Conservation (phyloP, 2,888 invertebrate species). For the Drosophila diplacantha region DNA sequence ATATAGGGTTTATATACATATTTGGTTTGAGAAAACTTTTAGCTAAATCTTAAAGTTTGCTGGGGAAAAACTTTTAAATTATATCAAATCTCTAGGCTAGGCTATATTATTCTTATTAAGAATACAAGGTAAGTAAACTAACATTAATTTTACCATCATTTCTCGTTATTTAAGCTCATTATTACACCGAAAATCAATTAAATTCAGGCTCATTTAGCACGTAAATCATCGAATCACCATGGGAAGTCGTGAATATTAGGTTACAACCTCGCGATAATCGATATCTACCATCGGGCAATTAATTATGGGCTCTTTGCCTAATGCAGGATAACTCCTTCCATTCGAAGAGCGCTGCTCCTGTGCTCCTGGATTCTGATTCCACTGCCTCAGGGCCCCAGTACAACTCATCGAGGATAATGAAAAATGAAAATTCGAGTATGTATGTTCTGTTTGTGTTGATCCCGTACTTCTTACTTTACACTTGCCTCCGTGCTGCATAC, state of each 20-base stretch:
- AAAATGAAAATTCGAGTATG: conserved; percentile 29
- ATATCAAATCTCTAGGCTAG: no score
- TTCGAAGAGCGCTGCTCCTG: not conserved
- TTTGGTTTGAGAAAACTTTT: not conserved
- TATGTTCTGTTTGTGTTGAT: conserved; percentile 22
- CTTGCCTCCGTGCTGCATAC: conserved; percentile 27
- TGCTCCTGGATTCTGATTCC: conserved; percentile 4
- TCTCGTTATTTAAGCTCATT: not conserved
- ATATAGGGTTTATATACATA: not conserved
- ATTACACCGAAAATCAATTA: conserved; percentile 10
- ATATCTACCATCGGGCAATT: conserved; percentile 33
- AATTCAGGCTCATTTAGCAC: conserved; percentile 15
- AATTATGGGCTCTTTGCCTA: conserved; percentile 32
- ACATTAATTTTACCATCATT: not conserved
- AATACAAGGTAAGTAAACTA: not conserved
- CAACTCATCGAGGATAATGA: conserved; percentile 12
- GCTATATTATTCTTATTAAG: not conserved
- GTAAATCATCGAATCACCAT: conserved; percentile 26
- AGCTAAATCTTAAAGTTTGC: not conserved
- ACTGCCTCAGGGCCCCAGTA: conserved; percentile 9
- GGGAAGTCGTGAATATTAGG: conserved; percentile 15
- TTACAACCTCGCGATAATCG: conserved; percentile 27
- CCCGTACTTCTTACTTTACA: conserved; percentile 6
- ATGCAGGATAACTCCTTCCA: conserved; percentile 12
- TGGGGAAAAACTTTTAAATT: not conserved